Base-by-base conservation (phyloP, 2,113 vertebrate species). In the Phrynocephalus versicolor region DNA sequence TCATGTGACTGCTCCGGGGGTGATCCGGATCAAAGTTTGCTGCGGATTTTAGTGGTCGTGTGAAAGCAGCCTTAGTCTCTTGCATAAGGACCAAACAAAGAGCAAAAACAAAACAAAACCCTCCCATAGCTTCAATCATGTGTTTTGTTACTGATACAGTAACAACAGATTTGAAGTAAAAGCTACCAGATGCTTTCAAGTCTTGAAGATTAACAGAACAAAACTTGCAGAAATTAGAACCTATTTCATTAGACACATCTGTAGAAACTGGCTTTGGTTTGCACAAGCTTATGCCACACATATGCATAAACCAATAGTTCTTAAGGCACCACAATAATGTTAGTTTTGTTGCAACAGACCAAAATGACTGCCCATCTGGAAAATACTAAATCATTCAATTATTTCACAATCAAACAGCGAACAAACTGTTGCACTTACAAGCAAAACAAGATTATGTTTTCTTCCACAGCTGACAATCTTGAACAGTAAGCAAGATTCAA, bases 121-220 rank as follows among this genome's bases (percentile, higher is more conserved):
- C n/a, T n/a, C n/a, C n/a, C n/a, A n/a, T n/a, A n/a, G n/a, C n/a
- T n/a, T n/a, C n/a, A n/a, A n/a, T n/a, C n/a, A n/a, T n/a, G n/a
- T n/a, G n/a, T n/a, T n/a, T n/a, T n/a, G n/a, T n/a, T n/a, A n/a
- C 23, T 62, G 60, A 62, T 23, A 62, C 14, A 62, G 60, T 62
- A 62, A 62, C 60, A 62, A 62, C 60, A 62, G 60, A 62, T 62
- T 19, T 23, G 18, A 62, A 21, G 16, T 62, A 62, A 18, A 62
- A 62, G 21, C 60, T 62, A 6, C 16, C 19, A 62, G 23, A 23
- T 18, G 14, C 19, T 19, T 62, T 62, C 45, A 51, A 51, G 45
- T 51, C 45, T 95, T 72, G 93, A 92, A 92, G 79, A 89, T 94
- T 93, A 95, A 90, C 76, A 90, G 94, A 94, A 93, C 91, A 94